Conservation (phyloP, 2,888 invertebrate genomes). For the Drosophila pseudotalamancana region DNA sequence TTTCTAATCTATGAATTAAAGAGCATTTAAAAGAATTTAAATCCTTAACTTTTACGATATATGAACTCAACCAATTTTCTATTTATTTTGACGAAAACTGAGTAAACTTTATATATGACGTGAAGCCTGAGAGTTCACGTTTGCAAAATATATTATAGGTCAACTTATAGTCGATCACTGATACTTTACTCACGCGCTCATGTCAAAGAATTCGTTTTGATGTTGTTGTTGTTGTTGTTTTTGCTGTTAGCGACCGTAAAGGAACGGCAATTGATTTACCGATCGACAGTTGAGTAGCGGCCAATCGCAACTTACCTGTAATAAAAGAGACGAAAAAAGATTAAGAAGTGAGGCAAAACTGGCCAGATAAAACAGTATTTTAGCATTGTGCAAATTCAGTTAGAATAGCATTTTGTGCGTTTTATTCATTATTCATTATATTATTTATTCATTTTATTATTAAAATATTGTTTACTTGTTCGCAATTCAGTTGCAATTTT, state of each 20-base stretch:
- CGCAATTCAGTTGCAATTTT: slow-evolving; percentile 56
- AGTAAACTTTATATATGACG: too few relatives aligned
- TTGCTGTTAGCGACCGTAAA: not conserved
- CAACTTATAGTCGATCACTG: slow-evolving; percentile 4
- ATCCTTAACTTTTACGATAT: too few relatives aligned
- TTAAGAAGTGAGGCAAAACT: not conserved
- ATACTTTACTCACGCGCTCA: not conserved
- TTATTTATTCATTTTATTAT: slow-evolving; percentile 4
- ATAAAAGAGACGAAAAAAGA: slow-evolving; percentile 13
- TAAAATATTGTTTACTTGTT: too few relatives aligned
- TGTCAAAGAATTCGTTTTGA: not conserved
- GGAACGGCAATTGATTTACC: slow-evolving; percentile 12
- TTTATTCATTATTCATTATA: not conserved
- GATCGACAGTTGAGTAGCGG: slow-evolving; percentile 10
- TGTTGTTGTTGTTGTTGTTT: not conserved
- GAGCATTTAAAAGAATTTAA: too few relatives aligned
- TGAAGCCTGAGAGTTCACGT: too few relatives aligned
- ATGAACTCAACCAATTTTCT: too few relatives aligned
- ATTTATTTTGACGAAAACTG: too few relatives aligned
- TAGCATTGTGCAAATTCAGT: not conserved
- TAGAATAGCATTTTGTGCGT: not conserved
- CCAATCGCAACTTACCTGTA: slow-evolving; percentile 40
- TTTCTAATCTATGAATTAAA: too few relatives aligned
- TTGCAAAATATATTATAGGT: slow-evolving; percentile 1
- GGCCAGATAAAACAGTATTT: not conserved